phyloP scores from a whole-genome alignment of 2,888 invertebrate species.

The Orthosia incerta region DNA sequence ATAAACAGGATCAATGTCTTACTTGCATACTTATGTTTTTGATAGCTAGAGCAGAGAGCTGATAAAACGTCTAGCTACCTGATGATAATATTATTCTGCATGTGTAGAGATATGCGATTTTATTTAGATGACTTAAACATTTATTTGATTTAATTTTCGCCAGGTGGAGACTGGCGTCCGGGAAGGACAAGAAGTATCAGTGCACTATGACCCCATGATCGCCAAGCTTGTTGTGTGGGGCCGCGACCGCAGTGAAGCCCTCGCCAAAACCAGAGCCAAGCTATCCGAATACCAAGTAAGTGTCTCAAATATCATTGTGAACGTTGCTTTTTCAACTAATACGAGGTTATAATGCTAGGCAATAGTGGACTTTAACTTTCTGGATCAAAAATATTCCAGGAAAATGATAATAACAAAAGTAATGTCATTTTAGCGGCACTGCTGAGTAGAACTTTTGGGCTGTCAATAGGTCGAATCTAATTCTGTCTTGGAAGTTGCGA shows the following conservation, averaged over 20 bases:
- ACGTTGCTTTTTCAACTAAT: background rate
- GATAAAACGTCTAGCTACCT: background rate
- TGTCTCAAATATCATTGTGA: slow-evolving; percentile 6
- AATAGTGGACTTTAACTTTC: background rate
- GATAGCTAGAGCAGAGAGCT: slow-evolving; percentile 5
- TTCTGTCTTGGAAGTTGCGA: too few species aligned
- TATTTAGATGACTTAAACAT: background rate
- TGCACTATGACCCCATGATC: slow-evolving; percentile 99
- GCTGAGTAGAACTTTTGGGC: too few species aligned
- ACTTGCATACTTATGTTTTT: background rate
- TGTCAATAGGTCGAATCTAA: too few species aligned
- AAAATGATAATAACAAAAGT: background rate
- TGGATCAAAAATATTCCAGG: background rate
- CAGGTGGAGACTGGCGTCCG: slow-evolving; percentile 96
- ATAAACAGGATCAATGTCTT: background rate
- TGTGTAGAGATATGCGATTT: too few species aligned
- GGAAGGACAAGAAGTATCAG: slow-evolving; percentile 98
- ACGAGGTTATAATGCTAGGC: background rate
- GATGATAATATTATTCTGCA: background rate
- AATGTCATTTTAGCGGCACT: too few species aligned
- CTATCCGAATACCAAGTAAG: slow-evolving; percentile 96
- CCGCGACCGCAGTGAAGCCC: slow-evolving; percentile 94
- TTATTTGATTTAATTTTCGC: slow-evolving; percentile 3
- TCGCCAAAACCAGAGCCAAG: slow-evolving; percentile 94
- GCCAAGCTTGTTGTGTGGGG: slow-evolving; percentile 99